A percentile compares a stretch with the other conserved stretches of the same genome.
Conservation (phyloP, 2,113 vertebrate genomes). For the Thinocorus orbignyianus region DNA sequence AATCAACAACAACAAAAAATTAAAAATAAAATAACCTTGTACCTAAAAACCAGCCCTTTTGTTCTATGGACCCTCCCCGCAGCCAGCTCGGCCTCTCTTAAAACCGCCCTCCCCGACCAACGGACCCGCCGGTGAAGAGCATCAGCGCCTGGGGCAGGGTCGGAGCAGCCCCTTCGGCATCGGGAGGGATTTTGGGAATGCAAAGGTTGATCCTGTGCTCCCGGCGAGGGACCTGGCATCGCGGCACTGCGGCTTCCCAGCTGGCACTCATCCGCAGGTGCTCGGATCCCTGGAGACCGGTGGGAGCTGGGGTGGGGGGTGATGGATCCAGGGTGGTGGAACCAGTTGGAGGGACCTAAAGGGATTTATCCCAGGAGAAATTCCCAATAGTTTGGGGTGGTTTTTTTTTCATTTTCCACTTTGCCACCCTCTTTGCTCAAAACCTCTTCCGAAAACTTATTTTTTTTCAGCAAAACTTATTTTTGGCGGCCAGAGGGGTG, state of each 20-base stretch:
- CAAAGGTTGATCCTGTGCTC: fast-evolving
- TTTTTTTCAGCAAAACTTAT: not conserved
- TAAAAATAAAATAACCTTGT: not conserved
- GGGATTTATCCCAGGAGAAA: not conserved
- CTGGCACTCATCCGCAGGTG: not conserved
- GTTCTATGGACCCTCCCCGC: not conserved
- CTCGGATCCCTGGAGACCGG: fast-evolving
- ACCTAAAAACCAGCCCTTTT: not conserved
- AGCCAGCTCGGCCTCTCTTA: not conserved
- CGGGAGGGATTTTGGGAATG: fast-evolving
- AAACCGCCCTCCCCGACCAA: fast-evolving
- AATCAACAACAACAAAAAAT: not conserved
- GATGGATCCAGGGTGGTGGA: not conserved
- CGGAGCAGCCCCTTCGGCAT: fast-evolving
- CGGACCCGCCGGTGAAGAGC: not conserved
- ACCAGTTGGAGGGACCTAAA: fast-evolving
- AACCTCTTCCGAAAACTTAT: not conserved
- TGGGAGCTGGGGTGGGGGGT: fast-evolving
- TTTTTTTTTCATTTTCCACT: not conserved
- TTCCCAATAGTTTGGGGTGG: not conserved
- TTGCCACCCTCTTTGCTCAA: not conserved
- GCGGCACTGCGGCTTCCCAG: fast-evolving
- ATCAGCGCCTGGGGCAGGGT: fast-evolving
- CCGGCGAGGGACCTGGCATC: not conserved
- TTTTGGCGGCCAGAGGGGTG: not conserved